Conservation (phyloP, 2,888 invertebrate genomes). For the Brachyptera putata region DNA sequence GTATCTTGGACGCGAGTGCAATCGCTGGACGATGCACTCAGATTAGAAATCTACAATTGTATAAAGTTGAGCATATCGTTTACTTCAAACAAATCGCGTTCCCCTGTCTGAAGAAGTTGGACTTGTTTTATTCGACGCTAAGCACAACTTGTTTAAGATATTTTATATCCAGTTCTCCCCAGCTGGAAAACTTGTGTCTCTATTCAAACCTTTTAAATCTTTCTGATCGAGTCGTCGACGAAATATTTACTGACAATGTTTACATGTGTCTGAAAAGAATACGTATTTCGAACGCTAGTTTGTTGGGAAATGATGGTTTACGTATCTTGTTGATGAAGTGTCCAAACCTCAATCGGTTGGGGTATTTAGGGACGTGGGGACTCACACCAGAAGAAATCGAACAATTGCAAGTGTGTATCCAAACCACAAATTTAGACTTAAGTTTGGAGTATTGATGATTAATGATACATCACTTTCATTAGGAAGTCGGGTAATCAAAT, state of each 20-base stretch:
- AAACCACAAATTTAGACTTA: conserved; percentile 64
- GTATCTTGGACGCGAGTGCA: conserved; percentile 56
- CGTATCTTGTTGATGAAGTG: conserved; percentile 52
- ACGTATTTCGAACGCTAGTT: not conserved
- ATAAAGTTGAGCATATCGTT: conserved; percentile 59
- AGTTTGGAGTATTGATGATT: too few relatives aligned
- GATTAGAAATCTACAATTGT: conserved; percentile 60
- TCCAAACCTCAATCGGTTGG: conserved; percentile 58
- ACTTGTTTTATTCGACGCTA: conserved; percentile 62
- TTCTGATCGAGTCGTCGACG: not conserved
- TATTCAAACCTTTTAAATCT: not conserved
- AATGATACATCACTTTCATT: too few relatives aligned
- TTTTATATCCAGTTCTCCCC: conserved; percentile 25
- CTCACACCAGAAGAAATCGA: conserved; percentile 63
- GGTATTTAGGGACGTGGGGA: conserved; percentile 65
- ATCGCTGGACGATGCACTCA: conserved; percentile 57
- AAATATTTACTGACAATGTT: not conserved
- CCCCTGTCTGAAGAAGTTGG: conserved; percentile 59
- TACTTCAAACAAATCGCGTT: conserved; percentile 55
- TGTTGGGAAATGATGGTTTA: not conserved
- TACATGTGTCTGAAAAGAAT: not conserved
- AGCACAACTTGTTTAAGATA: conserved; percentile 55
- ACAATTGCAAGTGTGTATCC: conserved; percentile 58
- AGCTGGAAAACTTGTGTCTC: not conserved
- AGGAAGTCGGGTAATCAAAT: too few relatives aligned